Percentiles rank a stretch among this genome's conserved stretches.
Evolutionary conservation across 2,113 vertebrate genomes (phyloP).

Genomic region (Petroica traversi): DNA sequence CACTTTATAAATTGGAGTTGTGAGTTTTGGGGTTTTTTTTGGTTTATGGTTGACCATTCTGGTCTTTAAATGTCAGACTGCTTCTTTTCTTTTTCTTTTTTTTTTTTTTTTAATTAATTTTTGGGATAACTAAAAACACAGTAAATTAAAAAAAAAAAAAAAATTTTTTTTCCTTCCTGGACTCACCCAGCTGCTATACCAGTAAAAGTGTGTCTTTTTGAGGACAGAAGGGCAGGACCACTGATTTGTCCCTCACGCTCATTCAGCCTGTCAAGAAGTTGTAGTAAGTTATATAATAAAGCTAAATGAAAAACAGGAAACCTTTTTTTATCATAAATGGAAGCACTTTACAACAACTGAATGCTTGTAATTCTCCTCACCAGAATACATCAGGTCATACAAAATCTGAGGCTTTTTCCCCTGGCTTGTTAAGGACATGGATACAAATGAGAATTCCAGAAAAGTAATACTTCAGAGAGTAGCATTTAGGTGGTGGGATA

Average conservation of each 20-base stretch:
- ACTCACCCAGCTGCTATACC: background rate
- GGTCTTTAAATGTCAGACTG: background rate
- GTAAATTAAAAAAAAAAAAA: background rate
- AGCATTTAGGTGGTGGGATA: background rate
- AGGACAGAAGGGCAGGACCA: background rate
- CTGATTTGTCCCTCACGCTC: background rate
- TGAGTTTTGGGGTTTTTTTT: background rate
- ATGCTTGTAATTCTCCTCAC: background rate
- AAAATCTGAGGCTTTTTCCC: background rate
- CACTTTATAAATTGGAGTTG: background rate
- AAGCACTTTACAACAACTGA: background rate
- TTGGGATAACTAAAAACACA: background rate
- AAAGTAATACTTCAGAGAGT: background rate
- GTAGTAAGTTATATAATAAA: background rate
- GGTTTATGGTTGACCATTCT: background rate
- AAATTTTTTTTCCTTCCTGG: background rate
- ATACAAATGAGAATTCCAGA: background rate
- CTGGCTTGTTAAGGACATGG: background rate
- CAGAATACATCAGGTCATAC: background rate
- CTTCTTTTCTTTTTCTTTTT: fast-evolving
- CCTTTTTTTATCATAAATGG: background rate
- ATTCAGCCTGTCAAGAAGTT: background rate
- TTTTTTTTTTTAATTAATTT: too few relatives aligned
- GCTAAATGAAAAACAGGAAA: background rate
- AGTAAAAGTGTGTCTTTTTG: background rate